phyloP scores from a whole-genome alignment of 2,888 invertebrate species.

The Agrochola circellaris region DNA sequence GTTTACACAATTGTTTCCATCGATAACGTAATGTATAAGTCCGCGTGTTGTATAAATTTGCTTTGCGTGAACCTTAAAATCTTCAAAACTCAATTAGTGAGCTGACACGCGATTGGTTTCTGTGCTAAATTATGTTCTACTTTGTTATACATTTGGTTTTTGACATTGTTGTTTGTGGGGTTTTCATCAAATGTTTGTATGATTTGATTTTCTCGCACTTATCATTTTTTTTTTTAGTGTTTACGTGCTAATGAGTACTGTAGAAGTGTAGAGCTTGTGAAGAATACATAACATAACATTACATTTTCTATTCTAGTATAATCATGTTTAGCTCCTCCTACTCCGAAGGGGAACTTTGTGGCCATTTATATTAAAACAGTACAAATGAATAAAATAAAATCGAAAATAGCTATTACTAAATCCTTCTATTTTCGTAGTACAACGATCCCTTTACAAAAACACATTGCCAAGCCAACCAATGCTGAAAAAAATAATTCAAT shows the following conservation, averaged over 20 bases:
- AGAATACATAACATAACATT: not conserved
- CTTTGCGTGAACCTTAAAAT: slow-evolving; percentile 63
- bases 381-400: not conserved
- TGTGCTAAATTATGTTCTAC: slow-evolving; percentile 40
- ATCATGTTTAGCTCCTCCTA: not conserved
- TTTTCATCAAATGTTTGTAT: not conserved
- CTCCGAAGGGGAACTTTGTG: too few species aligned
- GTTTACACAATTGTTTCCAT: slow-evolving; percentile 10
- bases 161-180: slow-evolving; percentile 18
- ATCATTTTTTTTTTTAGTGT: fast-evolving
- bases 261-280: too few species aligned
- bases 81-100: slow-evolving; percentile 63
- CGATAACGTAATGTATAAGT: slow-evolving; percentile 51
- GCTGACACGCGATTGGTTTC: slow-evolving; percentile 60
- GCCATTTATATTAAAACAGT: not conserved
- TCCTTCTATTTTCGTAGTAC: not conserved
- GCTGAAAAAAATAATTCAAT: slow-evolving; percentile 43
- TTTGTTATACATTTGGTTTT: slow-evolving; percentile 35
- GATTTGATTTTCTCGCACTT: not conserved
- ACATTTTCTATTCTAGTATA: not conserved
- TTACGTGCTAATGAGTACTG: not conserved
- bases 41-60: slow-evolving; percentile 55
- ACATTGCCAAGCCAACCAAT: slow-evolving; percentile 9
- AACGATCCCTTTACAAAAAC: slow-evolving; percentile 10
- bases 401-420: not conserved